These are phyloP conservation scores for Metridium senile DNA, from an alignment of 92 coral and sea anemone genomes.

Conservation along the genomic window DNA sequence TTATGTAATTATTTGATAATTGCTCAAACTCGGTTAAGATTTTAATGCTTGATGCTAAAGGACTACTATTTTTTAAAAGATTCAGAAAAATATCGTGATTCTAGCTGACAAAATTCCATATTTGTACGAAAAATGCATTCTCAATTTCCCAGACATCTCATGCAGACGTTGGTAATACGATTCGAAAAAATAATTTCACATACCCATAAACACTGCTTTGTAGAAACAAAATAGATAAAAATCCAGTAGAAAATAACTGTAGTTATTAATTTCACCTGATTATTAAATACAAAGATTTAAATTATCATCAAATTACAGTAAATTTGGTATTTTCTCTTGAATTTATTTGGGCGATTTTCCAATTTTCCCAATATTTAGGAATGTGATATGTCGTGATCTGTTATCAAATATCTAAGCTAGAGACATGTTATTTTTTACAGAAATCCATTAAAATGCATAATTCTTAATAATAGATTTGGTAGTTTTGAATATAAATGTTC, in stretches of 20 bases:
- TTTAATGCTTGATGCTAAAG: neutral
- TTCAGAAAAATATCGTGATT: neutral
- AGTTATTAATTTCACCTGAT: neutral
- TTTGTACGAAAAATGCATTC: neutral
- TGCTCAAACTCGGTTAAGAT: neutral
- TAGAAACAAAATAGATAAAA: too few relatives aligned
- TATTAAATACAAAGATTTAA: too few relatives aligned
- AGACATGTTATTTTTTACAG: too few relatives aligned
- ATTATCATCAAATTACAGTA: neutral
- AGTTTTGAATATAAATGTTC: too few relatives aligned
- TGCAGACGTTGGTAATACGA: neutral
- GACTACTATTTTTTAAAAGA: too few relatives aligned
- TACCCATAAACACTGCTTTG: neutral
- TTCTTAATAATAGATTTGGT: too few relatives aligned
- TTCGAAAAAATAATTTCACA: neutral
- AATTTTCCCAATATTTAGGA: slow-evolving; percentile 7
- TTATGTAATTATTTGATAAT: neutral
- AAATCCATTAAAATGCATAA: too few relatives aligned
- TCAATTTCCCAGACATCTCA: neutral
- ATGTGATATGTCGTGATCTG: slow-evolving; percentile 11
- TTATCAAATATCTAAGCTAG: too few relatives aligned
- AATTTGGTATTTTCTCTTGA: neutral
- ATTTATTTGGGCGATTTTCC: slow-evolving; percentile 19
- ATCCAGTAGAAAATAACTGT: too few relatives aligned
- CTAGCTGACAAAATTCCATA: neutral